Conservation (phyloP, 2,113 vertebrate genomes). For the Ameiurus melas region DNA sequence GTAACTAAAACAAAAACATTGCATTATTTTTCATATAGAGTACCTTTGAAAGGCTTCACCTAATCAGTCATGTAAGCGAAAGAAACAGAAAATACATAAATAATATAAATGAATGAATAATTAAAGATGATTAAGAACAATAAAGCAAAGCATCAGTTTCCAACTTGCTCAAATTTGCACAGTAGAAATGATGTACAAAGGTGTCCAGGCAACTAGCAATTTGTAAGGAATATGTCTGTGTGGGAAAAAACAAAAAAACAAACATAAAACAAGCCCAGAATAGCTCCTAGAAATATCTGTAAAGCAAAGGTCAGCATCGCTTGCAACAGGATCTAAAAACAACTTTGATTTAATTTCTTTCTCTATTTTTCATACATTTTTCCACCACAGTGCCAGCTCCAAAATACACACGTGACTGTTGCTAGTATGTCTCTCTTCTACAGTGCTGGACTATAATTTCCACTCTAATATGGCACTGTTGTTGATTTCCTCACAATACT, state of each 20-base stretch:
- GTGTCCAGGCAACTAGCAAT: not conserved
- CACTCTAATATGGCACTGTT: conserved; percentile 22
- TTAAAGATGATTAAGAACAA: not conserved
- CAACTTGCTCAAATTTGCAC: not conserved
- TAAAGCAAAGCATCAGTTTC: not conserved
- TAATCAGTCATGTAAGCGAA: not conserved
- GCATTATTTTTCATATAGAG: not conserved
- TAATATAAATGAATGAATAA: conserved; percentile 7
- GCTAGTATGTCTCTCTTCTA: not conserved
- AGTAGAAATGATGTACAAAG: not conserved
- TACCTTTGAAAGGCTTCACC: not conserved
- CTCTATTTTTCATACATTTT: not conserved
- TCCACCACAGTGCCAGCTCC: not conserved
- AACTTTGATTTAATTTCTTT: not conserved
- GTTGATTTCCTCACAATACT: not conserved
- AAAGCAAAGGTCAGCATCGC: not conserved
- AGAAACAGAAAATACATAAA: not conserved
- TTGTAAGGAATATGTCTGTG: not conserved
- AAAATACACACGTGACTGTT: not conserved
- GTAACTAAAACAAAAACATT: not conserved
- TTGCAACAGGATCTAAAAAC: not conserved
- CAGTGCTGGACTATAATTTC: conserved; percentile 6
- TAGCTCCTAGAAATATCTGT: not conserved
- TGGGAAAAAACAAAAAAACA: not conserved
- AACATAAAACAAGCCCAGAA: not conserved